A percentile compares a stretch with the other conserved stretches of the same genome.
Evolutionary conservation across 1,140 invertebrate species (phyloP).

Genomic region (Rhagoletis zephyria): DNA sequence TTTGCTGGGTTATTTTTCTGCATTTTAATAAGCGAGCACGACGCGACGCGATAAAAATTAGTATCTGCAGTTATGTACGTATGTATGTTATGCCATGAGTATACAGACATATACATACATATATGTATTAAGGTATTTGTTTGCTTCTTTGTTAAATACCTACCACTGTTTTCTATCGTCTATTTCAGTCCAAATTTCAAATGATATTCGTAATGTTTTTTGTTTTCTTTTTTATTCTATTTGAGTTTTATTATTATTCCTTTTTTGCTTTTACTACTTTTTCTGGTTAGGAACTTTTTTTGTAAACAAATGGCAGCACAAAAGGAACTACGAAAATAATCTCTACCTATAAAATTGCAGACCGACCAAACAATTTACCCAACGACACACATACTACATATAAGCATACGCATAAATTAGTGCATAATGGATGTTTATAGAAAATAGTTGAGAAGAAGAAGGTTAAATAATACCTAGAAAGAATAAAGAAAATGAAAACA

Average conservation of each 20-base stretch:
- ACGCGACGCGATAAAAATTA: slow-evolving; percentile 5
- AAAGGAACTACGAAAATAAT: slow-evolving; percentile 72
- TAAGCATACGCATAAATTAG: neutral
- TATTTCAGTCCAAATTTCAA: slow-evolving; percentile 27
- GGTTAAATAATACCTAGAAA: neutral
- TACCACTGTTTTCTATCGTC: neutral
- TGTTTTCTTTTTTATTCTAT: neutral
- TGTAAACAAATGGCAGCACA: slow-evolving; percentile 71
- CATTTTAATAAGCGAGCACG: slow-evolving; percentile 23
- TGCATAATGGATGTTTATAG: neutral
- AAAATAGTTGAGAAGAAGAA: neutral
- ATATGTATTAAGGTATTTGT: neutral
- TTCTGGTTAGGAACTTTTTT: slow-evolving; percentile 51
- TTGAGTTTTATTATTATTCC: neutral
- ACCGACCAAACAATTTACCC: slow-evolving; percentile 17
- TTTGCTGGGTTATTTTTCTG: slow-evolving; percentile 1
- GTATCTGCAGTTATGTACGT: neutral
- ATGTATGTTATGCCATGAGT: neutral
- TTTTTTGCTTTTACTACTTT: slow-evolving; percentile 9
- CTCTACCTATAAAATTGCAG: slow-evolving; percentile 66
- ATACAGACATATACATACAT: neutral
- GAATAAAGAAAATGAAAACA: slow-evolving; percentile 15
- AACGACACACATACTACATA: neutral
- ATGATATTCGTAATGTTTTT: slow-evolving; percentile 9
- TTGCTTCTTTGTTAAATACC: neutral